These are phyloP conservation scores for Dicrostonyx torquatus DNA, from an alignment of 2,797 vertebrate genomes.

Conservation along the genomic window DNA sequence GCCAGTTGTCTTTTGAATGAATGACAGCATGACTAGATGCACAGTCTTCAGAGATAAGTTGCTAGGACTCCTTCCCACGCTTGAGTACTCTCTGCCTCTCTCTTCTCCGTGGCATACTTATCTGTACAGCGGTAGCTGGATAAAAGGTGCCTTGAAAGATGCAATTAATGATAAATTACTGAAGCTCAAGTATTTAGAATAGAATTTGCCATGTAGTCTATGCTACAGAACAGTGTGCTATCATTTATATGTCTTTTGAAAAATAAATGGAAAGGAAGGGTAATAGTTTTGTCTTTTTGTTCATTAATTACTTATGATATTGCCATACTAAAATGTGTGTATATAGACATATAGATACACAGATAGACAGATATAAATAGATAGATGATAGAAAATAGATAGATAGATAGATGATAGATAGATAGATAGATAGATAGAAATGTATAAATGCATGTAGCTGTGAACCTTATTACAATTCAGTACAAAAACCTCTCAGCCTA, in stretches of 20 bases:
- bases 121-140: background rate
- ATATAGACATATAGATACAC: background rate
- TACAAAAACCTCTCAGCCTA: slow-evolving; percentile 13
- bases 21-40: background rate
- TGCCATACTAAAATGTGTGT: background rate
- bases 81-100: background rate
- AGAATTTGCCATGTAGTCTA: background rate
- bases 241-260: background rate
- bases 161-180: background rate
- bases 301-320: background rate
- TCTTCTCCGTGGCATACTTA: background rate
- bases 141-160: background rate
- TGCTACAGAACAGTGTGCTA: background rate
- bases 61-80: background rate
- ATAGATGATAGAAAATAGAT: background rate
- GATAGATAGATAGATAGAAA: background rate
- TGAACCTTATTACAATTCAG: slow-evolving; percentile 19
- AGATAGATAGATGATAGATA: background rate
- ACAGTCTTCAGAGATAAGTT: background rate
- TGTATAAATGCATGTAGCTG: background rate
- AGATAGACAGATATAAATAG: background rate
- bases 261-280: background rate
- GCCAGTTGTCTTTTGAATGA: background rate
- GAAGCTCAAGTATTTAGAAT: background rate
- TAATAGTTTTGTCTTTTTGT: background rate